Conservation (phyloP, 2,113 vertebrate species). For the Ondatra zibethicus region DNA sequence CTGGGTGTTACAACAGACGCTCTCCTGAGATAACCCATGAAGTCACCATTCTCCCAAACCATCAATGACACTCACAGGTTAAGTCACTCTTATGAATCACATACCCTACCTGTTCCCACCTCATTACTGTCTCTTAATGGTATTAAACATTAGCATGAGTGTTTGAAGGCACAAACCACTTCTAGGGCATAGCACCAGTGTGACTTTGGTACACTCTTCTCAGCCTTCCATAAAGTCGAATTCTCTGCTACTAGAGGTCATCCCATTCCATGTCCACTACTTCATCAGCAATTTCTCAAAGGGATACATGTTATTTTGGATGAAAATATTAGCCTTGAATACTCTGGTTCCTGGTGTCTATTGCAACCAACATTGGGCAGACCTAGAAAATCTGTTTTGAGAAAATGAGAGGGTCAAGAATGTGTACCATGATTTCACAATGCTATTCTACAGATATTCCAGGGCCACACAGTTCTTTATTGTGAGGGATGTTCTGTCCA, state of each 20-base stretch:
- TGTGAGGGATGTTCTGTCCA: background rate
- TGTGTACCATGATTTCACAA: background rate
- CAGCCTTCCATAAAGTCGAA: background rate
- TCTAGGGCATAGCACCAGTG: background rate
- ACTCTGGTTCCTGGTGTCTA: background rate
- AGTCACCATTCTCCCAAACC: too few species aligned
- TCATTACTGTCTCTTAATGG: background rate
- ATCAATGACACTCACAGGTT: too few species aligned
- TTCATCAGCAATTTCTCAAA: background rate
- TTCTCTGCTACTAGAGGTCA: background rate
- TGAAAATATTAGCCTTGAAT: background rate
- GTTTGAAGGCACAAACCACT: background rate
- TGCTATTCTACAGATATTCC: background rate
- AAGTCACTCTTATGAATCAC: background rate
- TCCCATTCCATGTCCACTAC: background rate
- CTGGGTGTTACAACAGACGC: background rate
- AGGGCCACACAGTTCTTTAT: background rate
- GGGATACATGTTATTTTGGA: constrained; percentile 26
- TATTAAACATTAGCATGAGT: background rate
- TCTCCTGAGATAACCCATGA: background rate
- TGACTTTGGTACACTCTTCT: background rate
- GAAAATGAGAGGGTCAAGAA: background rate
- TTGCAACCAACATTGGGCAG: background rate
- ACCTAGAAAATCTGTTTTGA: constrained; percentile 17
- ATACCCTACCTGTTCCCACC: background rate